These are phyloP conservation scores for Hanleya hanleyi DNA, from an alignment of 2,888 invertebrate genomes.

Conservation along the genomic window DNA sequence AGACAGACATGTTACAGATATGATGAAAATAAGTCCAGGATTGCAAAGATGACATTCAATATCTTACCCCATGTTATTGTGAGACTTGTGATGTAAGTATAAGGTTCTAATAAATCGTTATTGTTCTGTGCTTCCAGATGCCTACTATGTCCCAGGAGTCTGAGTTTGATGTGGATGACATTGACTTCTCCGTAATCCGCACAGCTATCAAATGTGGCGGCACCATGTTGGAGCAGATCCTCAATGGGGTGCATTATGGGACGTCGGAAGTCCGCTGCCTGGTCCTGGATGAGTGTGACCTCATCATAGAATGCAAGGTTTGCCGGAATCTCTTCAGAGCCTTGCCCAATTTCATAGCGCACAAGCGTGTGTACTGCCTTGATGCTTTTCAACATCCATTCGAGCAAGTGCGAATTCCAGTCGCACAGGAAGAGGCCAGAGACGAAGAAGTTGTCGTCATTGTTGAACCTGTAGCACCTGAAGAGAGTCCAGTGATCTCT, in stretches of 20 bases:
- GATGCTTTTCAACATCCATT: conserved; percentile 40
- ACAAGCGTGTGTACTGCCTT: conserved; percentile 88
- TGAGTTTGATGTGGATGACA: conserved; percentile 28
- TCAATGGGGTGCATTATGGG: conserved; percentile 83
- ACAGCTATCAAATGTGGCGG: conserved; percentile 56
- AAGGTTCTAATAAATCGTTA: too few species aligned
- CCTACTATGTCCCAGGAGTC: conserved; percentile 1
- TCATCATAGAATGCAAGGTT: conserved; percentile 91
- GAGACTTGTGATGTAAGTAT: too few species aligned
- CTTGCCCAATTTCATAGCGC: conserved; percentile 89
- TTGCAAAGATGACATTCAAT: too few species aligned
- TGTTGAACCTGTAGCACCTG: conserved; percentile 54
- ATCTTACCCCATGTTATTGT: too few species aligned
- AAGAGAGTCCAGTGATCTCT: conserved; percentile 28
- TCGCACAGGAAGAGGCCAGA: not conserved
- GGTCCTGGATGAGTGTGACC: conserved; percentile 87
- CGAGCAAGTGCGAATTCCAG: not conserved
- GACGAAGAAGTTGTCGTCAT: conserved; percentile 40
- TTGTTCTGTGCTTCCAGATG: too few species aligned
- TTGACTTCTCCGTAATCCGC: conserved; percentile 60
- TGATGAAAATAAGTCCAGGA: too few species aligned
- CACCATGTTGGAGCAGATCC: conserved; percentile 76
- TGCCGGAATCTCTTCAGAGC: conserved; percentile 91
- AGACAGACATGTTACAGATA: too few species aligned
- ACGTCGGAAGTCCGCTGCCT: conserved; percentile 85